These are phyloP conservation scores for Thalassarche chlororhynchos DNA, from an alignment of 2,113 vertebrate species.

Conservation along the genomic window DNA sequence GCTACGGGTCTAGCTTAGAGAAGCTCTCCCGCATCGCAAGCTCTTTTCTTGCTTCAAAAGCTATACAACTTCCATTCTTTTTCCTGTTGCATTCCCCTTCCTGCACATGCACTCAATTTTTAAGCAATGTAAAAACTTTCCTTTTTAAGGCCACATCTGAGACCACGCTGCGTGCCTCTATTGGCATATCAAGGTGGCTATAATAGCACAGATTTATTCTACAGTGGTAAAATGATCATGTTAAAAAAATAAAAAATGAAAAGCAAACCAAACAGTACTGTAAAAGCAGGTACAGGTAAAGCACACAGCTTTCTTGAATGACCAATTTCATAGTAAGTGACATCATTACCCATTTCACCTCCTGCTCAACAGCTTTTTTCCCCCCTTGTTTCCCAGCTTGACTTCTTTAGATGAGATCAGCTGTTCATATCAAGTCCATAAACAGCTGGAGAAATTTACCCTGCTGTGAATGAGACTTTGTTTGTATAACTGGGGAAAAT, in stretches of 20 bases:
- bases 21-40: neutral
- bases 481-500: constrained; percentile 11
- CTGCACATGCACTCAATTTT: neutral
- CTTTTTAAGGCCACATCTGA: neutral
- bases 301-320: neutral
- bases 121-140: neutral
- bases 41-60: neutral
- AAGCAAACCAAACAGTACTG: neutral
- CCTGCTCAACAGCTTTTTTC: neutral
- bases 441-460: constrained; percentile 34
- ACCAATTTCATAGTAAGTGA: neutral
- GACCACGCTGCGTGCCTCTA: rapidly evolving
- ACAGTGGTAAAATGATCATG: neutral
- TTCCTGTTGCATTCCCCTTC: neutral
- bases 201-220: neutral
- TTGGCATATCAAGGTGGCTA: neutral
- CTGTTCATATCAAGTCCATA: neutral
- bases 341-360: neutral
- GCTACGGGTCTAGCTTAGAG: neutral
- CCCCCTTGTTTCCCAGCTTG: neutral
- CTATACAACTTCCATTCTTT: neutral
- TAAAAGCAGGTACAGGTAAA: neutral
- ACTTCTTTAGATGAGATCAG: constrained; percentile 6
- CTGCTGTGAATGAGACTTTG: constrained; percentile 30
- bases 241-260: neutral